Evolutionary conservation across 2,797 vertebrate species (phyloP).

Genomic region (Gobio occitaniae): DNA sequence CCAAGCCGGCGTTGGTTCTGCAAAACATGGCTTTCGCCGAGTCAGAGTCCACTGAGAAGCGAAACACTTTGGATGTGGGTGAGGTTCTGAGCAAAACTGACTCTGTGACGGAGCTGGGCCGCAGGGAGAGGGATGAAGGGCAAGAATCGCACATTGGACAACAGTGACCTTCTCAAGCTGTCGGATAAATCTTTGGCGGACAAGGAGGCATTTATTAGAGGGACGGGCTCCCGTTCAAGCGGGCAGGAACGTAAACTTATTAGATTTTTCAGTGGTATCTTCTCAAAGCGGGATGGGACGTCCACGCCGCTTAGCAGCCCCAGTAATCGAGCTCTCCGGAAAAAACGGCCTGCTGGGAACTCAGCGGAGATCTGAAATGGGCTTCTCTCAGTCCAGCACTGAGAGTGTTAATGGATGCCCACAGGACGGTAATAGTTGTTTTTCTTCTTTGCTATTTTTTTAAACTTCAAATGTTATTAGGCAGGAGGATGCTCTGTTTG

Average conservation of each 20-base stretch:
- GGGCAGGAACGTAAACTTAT: constrained; percentile 82
- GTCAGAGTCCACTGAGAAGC: constrained; percentile 69
- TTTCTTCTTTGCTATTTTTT: background rate
- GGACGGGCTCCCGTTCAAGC: constrained; percentile 64
- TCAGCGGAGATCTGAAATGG: constrained; percentile 69
- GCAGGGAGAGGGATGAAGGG: constrained; percentile 82
- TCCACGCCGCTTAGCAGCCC: constrained; percentile 75
- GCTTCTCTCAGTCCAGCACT: constrained; percentile 81
- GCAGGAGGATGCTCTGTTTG: constrained; percentile 13
- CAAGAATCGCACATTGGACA: constrained; percentile 92
- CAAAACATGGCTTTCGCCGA: constrained; percentile 53
- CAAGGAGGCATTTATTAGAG: constrained; percentile 70
- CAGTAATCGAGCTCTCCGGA: constrained; percentile 68
- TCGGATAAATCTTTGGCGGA: constrained; percentile 73
- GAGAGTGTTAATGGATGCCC: constrained; percentile 87
- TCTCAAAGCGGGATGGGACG: constrained; percentile 77
- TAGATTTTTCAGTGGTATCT: constrained; percentile 93
- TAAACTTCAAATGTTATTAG: background rate
- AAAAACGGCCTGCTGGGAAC: constrained; percentile 75
- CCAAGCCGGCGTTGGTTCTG: constrained; percentile 22
- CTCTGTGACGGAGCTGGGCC: constrained; percentile 76
- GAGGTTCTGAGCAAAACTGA: constrained; percentile 82
- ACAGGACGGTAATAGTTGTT: constrained; percentile 76
- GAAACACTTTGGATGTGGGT: constrained; percentile 83
- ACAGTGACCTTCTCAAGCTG: constrained; percentile 87